These are phyloP conservation scores for Sarotherodon lohbergeri DNA, from an alignment of 2,113 vertebrate species.

Conservation along the genomic window DNA sequence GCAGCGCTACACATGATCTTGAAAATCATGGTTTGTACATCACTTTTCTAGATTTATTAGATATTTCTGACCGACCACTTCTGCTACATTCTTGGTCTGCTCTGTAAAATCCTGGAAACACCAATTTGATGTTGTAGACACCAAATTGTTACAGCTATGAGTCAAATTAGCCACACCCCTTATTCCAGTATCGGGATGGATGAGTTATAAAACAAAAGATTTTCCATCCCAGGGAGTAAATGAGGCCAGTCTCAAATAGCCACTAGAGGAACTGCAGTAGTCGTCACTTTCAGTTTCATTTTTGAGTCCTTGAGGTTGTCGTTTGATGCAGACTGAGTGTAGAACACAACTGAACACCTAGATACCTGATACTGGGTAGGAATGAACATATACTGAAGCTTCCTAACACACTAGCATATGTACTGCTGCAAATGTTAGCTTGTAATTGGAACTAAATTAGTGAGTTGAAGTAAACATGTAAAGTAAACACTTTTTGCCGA, in stretches of 20 bases:
- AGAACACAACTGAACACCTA: background rate
- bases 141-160: background rate
- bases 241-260: background rate
- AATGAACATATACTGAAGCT: background rate
- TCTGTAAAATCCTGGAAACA: background rate
- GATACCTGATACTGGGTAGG: background rate
- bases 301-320: background rate
- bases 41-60: rapidly evolving
- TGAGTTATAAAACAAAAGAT: background rate
- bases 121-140: background rate
- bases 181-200: background rate
- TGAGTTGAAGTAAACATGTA: background rate
- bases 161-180: background rate
- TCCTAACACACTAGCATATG: background rate
- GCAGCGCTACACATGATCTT: background rate
- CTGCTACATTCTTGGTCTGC: background rate
- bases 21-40: rapidly evolving
- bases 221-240: background rate
- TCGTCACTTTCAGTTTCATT: background rate
- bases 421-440: background rate
- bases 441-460: background rate
- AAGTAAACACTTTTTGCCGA: background rate
- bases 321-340: background rate
- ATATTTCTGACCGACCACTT: background rate
- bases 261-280: background rate